phyloP scores from a whole-genome alignment of 1,140 invertebrate species.

The Hetaerina americana region DNA sequence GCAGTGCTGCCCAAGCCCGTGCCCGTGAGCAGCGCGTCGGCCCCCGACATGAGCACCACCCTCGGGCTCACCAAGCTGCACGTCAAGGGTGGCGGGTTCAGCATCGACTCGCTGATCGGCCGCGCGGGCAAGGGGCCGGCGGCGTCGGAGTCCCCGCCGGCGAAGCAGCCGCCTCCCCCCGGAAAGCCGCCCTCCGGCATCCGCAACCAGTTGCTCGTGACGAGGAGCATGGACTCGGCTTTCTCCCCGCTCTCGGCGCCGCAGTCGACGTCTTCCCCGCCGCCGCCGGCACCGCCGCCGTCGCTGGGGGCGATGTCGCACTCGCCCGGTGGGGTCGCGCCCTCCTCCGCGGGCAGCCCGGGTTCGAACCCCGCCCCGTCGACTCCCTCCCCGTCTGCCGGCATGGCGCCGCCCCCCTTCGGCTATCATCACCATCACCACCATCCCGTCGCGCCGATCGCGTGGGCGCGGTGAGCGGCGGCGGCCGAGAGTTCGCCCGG shows the following conservation, averaged over 20 bases:
- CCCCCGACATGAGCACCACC: not conserved
- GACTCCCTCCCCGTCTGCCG: not conserved
- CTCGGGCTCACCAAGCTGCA: not conserved
- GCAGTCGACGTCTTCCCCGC: not conserved
- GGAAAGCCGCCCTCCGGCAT: not conserved
- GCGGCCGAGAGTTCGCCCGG: too few relatives aligned
- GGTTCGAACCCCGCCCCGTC: not conserved
- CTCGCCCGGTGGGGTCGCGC: not conserved
- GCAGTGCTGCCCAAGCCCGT: not conserved
- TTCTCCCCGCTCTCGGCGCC: not conserved
- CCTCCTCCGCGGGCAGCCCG: not conserved
- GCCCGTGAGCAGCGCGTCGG: not conserved
- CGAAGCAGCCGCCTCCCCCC: not conserved
- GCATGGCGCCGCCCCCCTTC: not conserved
- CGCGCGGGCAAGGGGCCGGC: conserved; percentile 18
- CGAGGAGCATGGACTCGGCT: not conserved
- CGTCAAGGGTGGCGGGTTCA: conserved; percentile 33
- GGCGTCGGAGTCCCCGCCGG: not conserved
- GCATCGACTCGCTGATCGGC: conserved; percentile 38
- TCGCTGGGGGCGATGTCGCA: too few relatives aligned
- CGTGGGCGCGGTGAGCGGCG: not conserved
- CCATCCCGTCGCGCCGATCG: not conserved
- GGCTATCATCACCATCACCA: not conserved
- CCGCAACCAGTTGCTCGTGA: not conserved
- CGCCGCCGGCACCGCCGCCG: not conserved